phyloP scores from a whole-genome alignment of 2,113 vertebrate species.

The Echinops telfairi region DNA sequence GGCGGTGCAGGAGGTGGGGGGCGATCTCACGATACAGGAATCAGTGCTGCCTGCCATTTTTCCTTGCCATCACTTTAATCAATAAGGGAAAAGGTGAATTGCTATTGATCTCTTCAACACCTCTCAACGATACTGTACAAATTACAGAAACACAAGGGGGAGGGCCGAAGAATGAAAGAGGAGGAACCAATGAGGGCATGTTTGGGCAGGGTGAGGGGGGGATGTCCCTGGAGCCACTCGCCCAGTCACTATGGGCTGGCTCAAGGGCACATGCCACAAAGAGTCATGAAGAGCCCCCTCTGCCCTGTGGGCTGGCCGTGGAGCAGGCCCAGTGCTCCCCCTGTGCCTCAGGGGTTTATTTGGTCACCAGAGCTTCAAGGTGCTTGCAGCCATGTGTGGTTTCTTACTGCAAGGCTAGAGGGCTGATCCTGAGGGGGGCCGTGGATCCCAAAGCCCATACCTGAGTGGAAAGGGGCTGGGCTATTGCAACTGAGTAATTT shows the following conservation, averaged over 20 bases:
- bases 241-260: background rate
- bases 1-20: background rate
- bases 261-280: background rate
- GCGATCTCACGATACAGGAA: constrained; percentile 65
- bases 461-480: background rate
- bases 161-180: background rate
- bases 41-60: constrained; percentile 68
- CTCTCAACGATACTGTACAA: constrained; percentile 75
- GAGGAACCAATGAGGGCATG: constrained; percentile 40
- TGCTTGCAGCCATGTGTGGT: background rate
- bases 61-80: constrained; percentile 79
- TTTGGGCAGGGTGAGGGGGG: background rate
- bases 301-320: background rate
- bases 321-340: background rate
- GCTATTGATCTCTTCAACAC: constrained; percentile 81
- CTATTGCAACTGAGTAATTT: background rate
- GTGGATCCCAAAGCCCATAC: background rate
- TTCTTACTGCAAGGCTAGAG: background rate
- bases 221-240: background rate
- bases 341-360: background rate
- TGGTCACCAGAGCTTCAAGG: background rate
- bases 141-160: constrained; percentile 69
- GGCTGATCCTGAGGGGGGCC: background rate
- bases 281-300: background rate
- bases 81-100: constrained; percentile 86